Evolutionary conservation across 1,140 invertebrate genomes (phyloP).

Genomic region (Caerostris extrusa): DNA sequence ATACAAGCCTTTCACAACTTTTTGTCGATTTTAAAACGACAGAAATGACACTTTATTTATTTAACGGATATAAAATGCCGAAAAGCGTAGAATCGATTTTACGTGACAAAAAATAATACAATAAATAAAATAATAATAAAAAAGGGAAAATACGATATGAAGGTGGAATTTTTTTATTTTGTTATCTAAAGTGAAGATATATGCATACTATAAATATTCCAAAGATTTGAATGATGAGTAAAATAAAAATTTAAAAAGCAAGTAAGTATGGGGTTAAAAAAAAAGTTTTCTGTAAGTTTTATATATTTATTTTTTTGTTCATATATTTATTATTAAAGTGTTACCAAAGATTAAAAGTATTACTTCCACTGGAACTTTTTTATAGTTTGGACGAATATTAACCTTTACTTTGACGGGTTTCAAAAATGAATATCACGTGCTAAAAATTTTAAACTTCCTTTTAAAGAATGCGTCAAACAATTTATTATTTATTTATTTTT

Average conservation of each 20-base stretch:
- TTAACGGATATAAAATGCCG: neutral
- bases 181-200: neutral
- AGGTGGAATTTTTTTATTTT: neutral
- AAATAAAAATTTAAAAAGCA: no score
- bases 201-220: neutral
- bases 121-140: neutral
- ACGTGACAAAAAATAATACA: neutral
- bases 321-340: neutral
- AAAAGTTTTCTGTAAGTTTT: neutral
- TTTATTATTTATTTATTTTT: no score
- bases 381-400: neutral
- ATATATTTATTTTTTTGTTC: neutral
- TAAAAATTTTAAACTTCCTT: no score
- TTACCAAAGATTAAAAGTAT: neutral
- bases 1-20: neutral
- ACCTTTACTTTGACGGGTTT: neutral
- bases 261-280: neutral
- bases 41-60: slow-evolving; percentile 37
- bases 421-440: neutral
- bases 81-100: neutral
- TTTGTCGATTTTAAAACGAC: slow-evolving; percentile 7
- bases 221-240: neutral
- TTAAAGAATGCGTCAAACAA: no score
- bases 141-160: neutral
- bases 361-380: neutral